Percentiles rank a stretch among this genome's conserved stretches.
phyloP scores from a whole-genome alignment of 1,140 invertebrate species.

The Lepidurus couesii region DNA sequence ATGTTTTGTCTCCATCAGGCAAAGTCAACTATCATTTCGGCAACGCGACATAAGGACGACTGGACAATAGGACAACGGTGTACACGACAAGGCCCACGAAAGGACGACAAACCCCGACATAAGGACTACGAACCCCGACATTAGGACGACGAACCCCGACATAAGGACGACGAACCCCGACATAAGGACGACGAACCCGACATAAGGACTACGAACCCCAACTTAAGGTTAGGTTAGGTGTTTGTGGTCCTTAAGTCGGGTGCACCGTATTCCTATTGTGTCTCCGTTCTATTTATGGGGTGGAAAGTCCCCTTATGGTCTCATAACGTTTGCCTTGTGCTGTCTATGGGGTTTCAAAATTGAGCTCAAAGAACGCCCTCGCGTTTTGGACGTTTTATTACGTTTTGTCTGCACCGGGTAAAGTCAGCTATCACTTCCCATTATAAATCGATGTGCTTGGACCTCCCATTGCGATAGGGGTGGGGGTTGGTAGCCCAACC shows the following conservation, averaged over 20 bases:
- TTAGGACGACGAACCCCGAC: too few species aligned
- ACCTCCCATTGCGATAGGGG: neutral
- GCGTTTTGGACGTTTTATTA: neutral
- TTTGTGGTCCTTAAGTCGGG: too few species aligned
- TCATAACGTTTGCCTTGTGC: neutral
- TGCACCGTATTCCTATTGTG: too few species aligned
- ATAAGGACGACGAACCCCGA: too few species aligned
- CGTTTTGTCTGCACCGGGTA: neutral
- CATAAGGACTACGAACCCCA: too few species aligned
- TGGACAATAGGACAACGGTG: too few species aligned
- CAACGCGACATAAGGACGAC: too few species aligned
- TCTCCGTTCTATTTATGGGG: neutral
- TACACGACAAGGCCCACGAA: too few species aligned
- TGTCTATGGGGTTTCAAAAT: neutral
- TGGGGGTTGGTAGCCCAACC: neutral
- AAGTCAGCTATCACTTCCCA: constrained; percentile 5
- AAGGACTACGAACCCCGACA: too few species aligned
- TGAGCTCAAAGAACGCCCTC: neutral
- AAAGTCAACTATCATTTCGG: neutral
- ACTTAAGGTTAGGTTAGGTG: too few species aligned
- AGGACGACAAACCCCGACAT: too few species aligned
- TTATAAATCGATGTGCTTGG: neutral
- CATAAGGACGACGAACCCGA: too few species aligned
- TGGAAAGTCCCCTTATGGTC: neutral
- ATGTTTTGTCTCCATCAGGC: neutral